phyloP scores from a whole-genome alignment of 1,140 invertebrate species.

The Papilio polytes region DNA sequence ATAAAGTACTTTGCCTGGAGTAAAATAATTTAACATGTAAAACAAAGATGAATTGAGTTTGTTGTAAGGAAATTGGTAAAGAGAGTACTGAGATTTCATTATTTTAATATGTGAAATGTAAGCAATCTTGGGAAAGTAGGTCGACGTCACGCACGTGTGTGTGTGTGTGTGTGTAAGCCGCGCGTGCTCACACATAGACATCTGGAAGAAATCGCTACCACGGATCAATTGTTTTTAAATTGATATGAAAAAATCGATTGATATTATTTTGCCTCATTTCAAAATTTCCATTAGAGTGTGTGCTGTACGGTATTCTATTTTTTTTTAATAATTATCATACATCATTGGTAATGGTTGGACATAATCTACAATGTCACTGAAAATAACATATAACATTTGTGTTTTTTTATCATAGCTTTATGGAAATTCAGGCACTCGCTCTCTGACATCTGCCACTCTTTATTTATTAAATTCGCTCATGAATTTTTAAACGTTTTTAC shows the following conservation, averaged over 20 bases:
- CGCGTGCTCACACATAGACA: neutral
- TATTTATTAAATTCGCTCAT: neutral
- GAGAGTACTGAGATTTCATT: constrained; percentile 19
- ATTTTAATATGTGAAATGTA: constrained; percentile 29
- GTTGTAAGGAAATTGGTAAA: neutral
- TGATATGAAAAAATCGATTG: neutral
- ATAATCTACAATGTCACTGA: neutral
- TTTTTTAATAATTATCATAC: too few species aligned
- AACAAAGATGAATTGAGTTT: constrained; percentile 11
- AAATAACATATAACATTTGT: neutral
- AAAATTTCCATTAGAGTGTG: neutral
- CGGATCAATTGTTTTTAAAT: neutral
- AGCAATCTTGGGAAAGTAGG: constrained; percentile 26
- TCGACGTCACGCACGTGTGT: neutral
- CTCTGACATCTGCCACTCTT: constrained; percentile 12
- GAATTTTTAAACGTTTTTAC: constrained; percentile 7
- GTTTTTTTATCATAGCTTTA: neutral
- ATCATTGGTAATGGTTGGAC: neutral
- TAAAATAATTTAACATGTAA: neutral
- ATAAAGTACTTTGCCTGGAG: neutral
- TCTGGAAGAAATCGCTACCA: neutral
- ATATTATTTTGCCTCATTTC: neutral
- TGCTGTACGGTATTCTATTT: too few species aligned
- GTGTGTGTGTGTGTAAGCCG: too few species aligned
- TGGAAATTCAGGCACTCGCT: neutral